phyloP scores from a whole-genome alignment of 2,888 invertebrate genomes.

The Ochropleura plecta region DNA sequence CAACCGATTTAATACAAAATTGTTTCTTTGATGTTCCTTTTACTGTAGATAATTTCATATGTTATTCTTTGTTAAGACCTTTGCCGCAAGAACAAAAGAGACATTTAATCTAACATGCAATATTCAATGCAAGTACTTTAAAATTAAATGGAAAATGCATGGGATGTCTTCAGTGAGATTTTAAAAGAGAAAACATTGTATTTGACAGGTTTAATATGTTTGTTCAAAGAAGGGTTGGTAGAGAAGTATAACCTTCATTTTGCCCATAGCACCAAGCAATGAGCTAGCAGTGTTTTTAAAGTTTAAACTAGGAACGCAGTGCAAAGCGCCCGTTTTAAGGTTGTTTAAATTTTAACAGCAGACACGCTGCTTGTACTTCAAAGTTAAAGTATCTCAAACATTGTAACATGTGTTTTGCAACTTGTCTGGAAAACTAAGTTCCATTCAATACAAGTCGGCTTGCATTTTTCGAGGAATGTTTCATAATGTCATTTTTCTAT shows the following conservation, averaged over 20 bases:
- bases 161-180: slow-evolving; percentile 11
- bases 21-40: background rate
- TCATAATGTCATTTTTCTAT: too few relatives aligned
- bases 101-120: slow-evolving; percentile 45
- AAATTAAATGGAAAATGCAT: slow-evolving; percentile 15
- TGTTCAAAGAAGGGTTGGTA: slow-evolving; percentile 8
- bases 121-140: slow-evolving; percentile 31
- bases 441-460: too few relatives aligned
- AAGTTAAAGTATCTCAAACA: too few relatives aligned
- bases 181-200: background rate
- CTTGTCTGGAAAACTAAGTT: too few relatives aligned
- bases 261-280: too few relatives aligned
- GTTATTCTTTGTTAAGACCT: background rate
- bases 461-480: too few relatives aligned
- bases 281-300: too few relatives aligned
- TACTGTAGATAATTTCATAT: background rate
- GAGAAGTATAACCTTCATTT: background rate
- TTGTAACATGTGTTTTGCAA: too few relatives aligned
- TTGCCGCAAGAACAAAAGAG: slow-evolving; percentile 15
- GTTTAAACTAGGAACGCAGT: too few relatives aligned
- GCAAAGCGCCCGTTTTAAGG: too few relatives aligned
- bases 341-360: too few relatives aligned
- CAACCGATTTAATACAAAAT: background rate
- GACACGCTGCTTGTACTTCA: too few relatives aligned
- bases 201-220: slow-evolving; percentile 8